Conservation (phyloP, 92 coral and sea anemone genomes). For the Palythoa heliodiscus region DNA sequence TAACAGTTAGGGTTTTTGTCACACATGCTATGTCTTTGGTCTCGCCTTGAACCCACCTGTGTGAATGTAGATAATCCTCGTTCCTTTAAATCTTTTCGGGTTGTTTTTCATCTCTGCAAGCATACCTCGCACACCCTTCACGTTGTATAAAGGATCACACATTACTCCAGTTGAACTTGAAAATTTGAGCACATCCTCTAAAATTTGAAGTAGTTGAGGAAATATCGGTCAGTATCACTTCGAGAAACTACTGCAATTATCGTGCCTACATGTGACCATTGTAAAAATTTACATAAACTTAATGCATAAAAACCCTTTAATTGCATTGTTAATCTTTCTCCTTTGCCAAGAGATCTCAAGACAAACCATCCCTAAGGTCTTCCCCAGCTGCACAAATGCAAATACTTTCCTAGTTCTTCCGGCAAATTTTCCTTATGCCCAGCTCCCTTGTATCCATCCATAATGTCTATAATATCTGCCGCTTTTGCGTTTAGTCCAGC, state of each 20-base stretch:
- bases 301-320: too few species aligned
- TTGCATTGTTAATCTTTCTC: too few species aligned
- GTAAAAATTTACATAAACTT: too few species aligned
- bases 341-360: too few species aligned
- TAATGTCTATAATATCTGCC: conserved; percentile 38
- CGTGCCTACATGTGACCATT: too few species aligned
- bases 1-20: too few species aligned
- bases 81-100: conserved; percentile 78
- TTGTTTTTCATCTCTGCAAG: conserved; percentile 70
- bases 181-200: conserved; percentile 62
- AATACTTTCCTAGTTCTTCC: conserved; percentile 32
- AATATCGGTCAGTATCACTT: neutral
- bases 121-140: conserved; percentile 82
- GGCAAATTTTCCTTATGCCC: conserved; percentile 14
- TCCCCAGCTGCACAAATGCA: too few species aligned
- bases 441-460: conserved; percentile 45
- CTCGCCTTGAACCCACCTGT: conserved; percentile 50
- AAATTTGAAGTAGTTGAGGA: neutral
- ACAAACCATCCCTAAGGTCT: too few species aligned
- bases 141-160: conserved; percentile 80
- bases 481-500: conserved; percentile 41
- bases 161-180: conserved; percentile 73
- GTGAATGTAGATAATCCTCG: conserved; percentile 73
- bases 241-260: neutral
- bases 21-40: too few species aligned